Evolutionary conservation across 2,888 invertebrate genomes (phyloP).

Genomic region (Heliothis peltigera): DNA sequence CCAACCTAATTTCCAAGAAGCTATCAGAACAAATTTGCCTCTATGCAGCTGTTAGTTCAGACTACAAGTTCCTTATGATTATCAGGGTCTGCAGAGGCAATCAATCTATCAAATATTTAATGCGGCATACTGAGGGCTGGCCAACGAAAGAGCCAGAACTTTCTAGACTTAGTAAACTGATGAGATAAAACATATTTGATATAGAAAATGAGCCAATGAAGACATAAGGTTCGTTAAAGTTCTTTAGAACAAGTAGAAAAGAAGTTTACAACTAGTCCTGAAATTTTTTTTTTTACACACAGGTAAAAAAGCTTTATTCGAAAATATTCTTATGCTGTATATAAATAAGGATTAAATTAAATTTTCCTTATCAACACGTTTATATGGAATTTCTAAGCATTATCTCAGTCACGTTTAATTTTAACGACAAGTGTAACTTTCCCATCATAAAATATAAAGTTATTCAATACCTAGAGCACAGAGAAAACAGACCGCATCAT

Average conservation of each 20-base stretch:
- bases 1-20: neutral
- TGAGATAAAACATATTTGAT: too few relatives aligned
- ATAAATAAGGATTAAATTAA: neutral
- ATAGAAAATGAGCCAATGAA: too few relatives aligned
- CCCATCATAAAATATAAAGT: slow-evolving; percentile 43
- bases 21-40: slow-evolving; percentile 1
- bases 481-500: slow-evolving; percentile 32
- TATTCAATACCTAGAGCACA: slow-evolving; percentile 36
- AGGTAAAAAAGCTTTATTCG: too few relatives aligned
- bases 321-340: too few relatives aligned
- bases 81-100: slow-evolving; percentile 35
- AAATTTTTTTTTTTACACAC: too few relatives aligned
- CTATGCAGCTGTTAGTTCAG: slow-evolving; percentile 15
- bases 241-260: too few relatives aligned
- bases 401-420: neutral
- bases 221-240: too few relatives aligned
- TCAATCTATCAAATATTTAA: slow-evolving; percentile 48
- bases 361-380: neutral
- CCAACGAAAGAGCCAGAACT: neutral
- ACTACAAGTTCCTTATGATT: slow-evolving; percentile 28
- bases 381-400: neutral
- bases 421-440: slow-evolving; percentile 23
- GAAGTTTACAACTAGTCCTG: too few relatives aligned
- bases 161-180: neutral
- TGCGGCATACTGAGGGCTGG: slow-evolving; percentile 28